Percentiles rank a stretch among this genome's conserved stretches.
Conservation (phyloP, 2,113 vertebrate species). For the Callipepla squamata region DNA sequence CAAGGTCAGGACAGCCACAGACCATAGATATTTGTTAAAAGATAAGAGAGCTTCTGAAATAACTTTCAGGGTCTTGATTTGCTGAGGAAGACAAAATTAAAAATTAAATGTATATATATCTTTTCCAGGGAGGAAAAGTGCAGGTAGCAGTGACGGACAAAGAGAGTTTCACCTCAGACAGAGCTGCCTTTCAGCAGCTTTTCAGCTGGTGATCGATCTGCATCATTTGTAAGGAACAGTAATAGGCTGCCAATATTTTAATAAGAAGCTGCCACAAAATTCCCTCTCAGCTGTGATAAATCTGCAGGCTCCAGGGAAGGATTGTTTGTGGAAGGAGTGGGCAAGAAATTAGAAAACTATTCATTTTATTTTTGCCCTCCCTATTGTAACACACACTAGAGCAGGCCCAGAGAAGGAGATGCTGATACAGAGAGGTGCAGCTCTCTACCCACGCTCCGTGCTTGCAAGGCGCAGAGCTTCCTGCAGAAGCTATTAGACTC, state of each 20-base stretch:
- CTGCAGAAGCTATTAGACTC: slow-evolving; percentile 17
- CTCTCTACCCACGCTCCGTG: neutral
- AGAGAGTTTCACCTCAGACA: slow-evolving; percentile 46
- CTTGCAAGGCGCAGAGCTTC: neutral
- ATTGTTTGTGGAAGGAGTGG: slow-evolving; percentile 44
- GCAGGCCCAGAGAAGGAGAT: neutral
- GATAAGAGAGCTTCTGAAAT: slow-evolving; percentile 49
- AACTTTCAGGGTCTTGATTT: slow-evolving; percentile 39
- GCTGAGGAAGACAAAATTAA: neutral
- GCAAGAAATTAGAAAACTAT: slow-evolving; percentile 45
- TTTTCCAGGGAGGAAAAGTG: neutral
- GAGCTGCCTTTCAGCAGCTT: slow-evolving; percentile 56
- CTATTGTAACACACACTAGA: neutral
- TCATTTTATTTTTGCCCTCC: slow-evolving; percentile 39
- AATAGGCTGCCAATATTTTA: slow-evolving; percentile 71
- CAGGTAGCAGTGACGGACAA: slow-evolving; percentile 38
- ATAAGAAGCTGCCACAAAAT: slow-evolving; percentile 71
- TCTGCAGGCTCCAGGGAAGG: slow-evolving; percentile 35
- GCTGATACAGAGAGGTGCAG: neutral
- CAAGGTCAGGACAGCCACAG: slow-evolving; percentile 59
- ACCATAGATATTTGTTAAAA: slow-evolving; percentile 42
- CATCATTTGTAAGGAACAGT: slow-evolving; percentile 54
- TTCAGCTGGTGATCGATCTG: slow-evolving; percentile 36
- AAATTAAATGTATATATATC: neutral
- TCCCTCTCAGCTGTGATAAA: slow-evolving; percentile 58